Base-by-base conservation (phyloP, 2,888 invertebrate species). In the Octonoba sinensis region DNA sequence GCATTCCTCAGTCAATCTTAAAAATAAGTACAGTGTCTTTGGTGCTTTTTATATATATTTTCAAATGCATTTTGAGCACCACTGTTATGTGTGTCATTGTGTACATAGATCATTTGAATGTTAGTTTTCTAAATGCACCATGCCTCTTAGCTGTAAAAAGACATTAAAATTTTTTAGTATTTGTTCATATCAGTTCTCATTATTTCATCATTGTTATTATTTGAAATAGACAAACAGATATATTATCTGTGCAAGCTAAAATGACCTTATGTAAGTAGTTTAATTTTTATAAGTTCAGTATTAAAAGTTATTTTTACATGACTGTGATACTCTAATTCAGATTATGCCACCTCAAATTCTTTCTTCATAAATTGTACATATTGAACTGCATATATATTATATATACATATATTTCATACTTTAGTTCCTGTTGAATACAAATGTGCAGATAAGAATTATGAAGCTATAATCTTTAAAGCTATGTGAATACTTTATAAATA, bases 21-120 rank as follows among this genome's bases (percentile, higher is more conserved):
- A 57, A 54, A 20, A 46, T 36, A 46, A 65, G 24, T 65, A 46
- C 49, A 49, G 46, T 65, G 11, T 49, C 20, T 65, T 57, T 66
- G 78, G 72, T 79, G 78, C 78, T 79, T 71, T 72, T 49, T 47
- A 66, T 71, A 47, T 47, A 77, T 66, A 57, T 75, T 77, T 77
- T 70, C 46, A 70, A 69, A 44, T 66, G 59, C 46, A 51, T 66
- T 72, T 46, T 59, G 44, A 56, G 79, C 73, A 67, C 73, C 56
- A 54, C 56, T 65, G 20, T 70, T 73, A 22, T 66, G 36, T 72
- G 51, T 47, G 56, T 81, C 79, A 81, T 77, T 27, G 18, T 77
- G 77, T 81, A 81, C 18, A 81, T 81, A 77, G 22, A 27, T 72
- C 78, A 72, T 69, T 36, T 36, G 11, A 59, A 44, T 78, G 65